Conservation (phyloP, 2,888 invertebrate genomes). For the Cantharis flavilabris region DNA sequence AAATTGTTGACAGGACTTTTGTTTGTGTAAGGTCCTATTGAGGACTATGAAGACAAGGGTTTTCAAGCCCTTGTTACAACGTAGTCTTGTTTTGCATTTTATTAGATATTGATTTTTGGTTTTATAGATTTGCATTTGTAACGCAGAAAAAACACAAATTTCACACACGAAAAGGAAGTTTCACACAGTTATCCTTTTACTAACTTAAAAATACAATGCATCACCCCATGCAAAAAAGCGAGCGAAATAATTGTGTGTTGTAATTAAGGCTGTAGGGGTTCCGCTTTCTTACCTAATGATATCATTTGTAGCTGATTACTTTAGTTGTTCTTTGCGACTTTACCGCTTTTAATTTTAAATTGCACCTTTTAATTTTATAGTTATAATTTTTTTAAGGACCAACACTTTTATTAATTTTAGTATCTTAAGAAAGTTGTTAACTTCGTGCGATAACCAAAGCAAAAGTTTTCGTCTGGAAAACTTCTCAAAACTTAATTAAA, state of each 20-base stretch:
- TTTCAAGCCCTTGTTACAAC: slow-evolving; percentile 20
- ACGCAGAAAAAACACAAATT: background rate
- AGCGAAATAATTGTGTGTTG: slow-evolving; percentile 20
- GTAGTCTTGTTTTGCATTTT: slow-evolving; percentile 20
- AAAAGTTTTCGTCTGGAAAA: background rate
- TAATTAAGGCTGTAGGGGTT: slow-evolving; percentile 23
- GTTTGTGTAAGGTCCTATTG: slow-evolving; percentile 24
- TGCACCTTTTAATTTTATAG: slow-evolving; percentile 14
- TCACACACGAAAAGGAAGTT: background rate
- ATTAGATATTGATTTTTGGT: slow-evolving; percentile 7
- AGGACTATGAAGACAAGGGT: slow-evolving; percentile 26
- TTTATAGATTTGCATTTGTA: slow-evolving; percentile 4
- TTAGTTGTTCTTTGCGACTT: slow-evolving; percentile 15
- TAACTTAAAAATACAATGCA: slow-evolving; percentile 10
- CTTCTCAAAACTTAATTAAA: background rate
- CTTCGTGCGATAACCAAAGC: background rate
- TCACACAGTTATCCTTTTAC: slow-evolving; percentile 1
- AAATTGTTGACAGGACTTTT: slow-evolving; percentile 22
- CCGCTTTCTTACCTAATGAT: slow-evolving; percentile 15
- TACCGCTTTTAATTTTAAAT: slow-evolving; percentile 13
- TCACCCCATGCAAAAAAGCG: slow-evolving; percentile 8
- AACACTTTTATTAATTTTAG: background rate
- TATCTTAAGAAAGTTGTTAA: background rate
- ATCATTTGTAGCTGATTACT: slow-evolving; percentile 22
- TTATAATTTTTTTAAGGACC: slow-evolving; percentile 1